Base-by-base conservation (phyloP, 2,888 invertebrate species). In the Melipona bicolor region DNA sequence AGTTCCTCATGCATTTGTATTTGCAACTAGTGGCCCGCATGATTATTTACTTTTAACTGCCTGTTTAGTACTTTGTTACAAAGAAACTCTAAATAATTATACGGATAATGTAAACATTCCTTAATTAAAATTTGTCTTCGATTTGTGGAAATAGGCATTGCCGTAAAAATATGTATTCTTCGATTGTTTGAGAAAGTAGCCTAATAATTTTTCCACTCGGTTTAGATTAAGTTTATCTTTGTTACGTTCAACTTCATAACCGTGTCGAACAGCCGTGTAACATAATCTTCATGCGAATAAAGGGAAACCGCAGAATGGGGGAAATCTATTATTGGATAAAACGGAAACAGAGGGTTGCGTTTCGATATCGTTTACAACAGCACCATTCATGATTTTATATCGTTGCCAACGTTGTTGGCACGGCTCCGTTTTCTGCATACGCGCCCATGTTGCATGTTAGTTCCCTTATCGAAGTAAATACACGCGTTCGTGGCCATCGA, bases 261-360 rank as follows among this genome's bases (percentile, higher is more conserved):
- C 54, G 50, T 56, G 49, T 65, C 6, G 36, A 49, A 61, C 54
- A 32, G 21, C 5, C 52, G 61, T 52, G 83, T 83, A 83, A 83
- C 72, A 9, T 64, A 72, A 83, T 83, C 74, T 84, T 70, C 77
- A 78, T 83, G 83, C 78, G 83, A 78, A 77, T 83, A 84, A 83
- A 74, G 36, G 70, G 78, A 77, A 78, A 84, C 83, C 83, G 54
- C 84, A 75, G 64, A 43, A 79, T n/a, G 71, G 76, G 62, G 72
- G 84, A 76, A 83, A 83, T 84, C 84, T 83, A 84, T 83, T 83
- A 84, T 84, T 83, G 75, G 76, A 84, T 21, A 79, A 85, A 85
- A 85, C 86, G 86, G 85, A 79, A 84, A 79, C 64, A 70, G 81
- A 71, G 81, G 79, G 79, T 74, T 78, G 71, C 79, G 50, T 81